Conservation (phyloP, 2,888 invertebrate species). For the Drosophila pullipes region DNA sequence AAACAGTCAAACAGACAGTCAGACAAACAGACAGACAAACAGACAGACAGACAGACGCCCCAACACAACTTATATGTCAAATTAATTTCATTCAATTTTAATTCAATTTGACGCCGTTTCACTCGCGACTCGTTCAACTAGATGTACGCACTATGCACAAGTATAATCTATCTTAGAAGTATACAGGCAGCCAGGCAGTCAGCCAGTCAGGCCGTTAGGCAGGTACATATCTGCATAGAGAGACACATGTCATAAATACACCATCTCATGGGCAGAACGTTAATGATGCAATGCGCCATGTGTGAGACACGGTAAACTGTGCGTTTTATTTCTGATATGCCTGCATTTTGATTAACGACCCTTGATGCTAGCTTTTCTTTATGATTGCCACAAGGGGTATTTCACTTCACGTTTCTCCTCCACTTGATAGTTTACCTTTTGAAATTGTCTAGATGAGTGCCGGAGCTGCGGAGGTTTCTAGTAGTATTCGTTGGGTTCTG, state of each 20-base stretch:
- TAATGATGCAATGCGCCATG: conserved; percentile 75
- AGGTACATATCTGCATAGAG: conserved; percentile 50
- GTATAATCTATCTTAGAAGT: conserved; percentile 36
- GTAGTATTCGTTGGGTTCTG: conserved; percentile 65
- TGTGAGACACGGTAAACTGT: conserved; percentile 57
- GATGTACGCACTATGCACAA: conserved; percentile 20
- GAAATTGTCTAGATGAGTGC: conserved; percentile 43
- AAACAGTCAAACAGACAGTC: conserved; percentile 17
- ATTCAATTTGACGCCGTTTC: conserved; percentile 78
- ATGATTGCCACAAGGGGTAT: conserved; percentile 28
- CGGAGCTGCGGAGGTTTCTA: conserved; percentile 33
- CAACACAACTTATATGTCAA: conserved; percentile 75
- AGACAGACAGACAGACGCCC: conserved; percentile 39
- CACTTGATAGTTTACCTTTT: conserved; percentile 51
- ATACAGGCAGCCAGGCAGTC: not conserved
- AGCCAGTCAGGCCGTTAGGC: not conserved
- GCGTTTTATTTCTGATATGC: conserved; percentile 72
- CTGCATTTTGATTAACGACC: conserved; percentile 72
- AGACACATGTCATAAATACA: conserved; percentile 24
- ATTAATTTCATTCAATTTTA: conserved; percentile 80
- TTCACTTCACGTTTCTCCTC: conserved; percentile 14
- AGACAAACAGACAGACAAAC: conserved; percentile 16
- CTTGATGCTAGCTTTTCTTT: conserved; percentile 59
- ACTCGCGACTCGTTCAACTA: conserved; percentile 43
- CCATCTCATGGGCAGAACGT: conserved; percentile 45